Base-by-base conservation (phyloP, 2,113 vertebrate species). In the Aphelocoma coerulescens region DNA sequence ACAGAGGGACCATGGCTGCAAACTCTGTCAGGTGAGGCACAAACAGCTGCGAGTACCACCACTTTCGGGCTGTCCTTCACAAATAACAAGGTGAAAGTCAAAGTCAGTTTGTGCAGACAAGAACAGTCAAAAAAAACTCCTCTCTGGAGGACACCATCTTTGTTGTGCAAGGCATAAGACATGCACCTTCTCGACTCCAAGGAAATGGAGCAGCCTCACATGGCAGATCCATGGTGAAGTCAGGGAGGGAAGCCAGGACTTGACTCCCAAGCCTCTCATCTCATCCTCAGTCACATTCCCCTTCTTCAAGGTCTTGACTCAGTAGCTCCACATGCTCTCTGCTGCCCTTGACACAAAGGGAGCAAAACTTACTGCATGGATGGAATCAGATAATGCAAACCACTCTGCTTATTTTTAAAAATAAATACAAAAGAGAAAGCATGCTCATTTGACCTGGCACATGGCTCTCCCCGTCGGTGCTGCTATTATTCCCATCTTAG, bases 401-500 rank as follows among this genome's bases (percentile, higher is more conserved):
- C 1, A 10, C 10, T 58, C 30, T 51, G 39, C 10, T 77, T 63
- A 68, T 83, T 73, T 93, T 77, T 8, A 28, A 85, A 68, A 82
- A 57, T 30, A 63, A 80, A 80, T 88, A 59, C 30, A 85, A 85
- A 52, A 66, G 14, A 55, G 57, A 69, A 69, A 93, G 3, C 8
- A 23, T 27, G n/a, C 9, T 74, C 17, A 37, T 96, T 73, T 94
- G 66, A 92, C 71, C 85, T 30, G 20, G 52, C 68, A 85, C 52
- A 51, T n/a, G 62, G 11, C 32, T 95, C 48, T 92, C 21, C 54
- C 22, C 68, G 84, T 94, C 2, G 0, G 32, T 71, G 48, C 37
- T 85, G 46, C 80, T 95, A 82, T 93, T 93, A 91, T 96, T 96
- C 82, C 96, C 80, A 55, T 77, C 73, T 96, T 71, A 85, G 81